phyloP scores from a whole-genome alignment of 2,113 vertebrate species.

The Poicephalus gulielmi region DNA sequence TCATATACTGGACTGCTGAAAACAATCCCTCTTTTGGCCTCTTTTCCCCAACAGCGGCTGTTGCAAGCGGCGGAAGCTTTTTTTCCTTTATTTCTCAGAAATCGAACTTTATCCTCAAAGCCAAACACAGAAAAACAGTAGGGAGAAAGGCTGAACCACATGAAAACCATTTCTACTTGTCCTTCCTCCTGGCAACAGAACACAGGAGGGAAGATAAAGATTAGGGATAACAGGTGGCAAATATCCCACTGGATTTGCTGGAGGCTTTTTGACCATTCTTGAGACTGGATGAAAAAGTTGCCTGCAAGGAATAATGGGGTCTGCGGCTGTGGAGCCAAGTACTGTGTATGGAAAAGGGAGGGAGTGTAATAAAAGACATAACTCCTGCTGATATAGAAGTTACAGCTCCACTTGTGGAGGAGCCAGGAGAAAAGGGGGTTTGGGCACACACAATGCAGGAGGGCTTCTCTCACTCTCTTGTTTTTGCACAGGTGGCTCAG shows the following conservation, averaged over 20 bases:
- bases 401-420: neutral
- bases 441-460: neutral
- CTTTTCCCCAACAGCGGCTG: neutral
- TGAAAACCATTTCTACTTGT: neutral
- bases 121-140: neutral
- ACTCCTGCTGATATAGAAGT: neutral
- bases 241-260: neutral
- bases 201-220: neutral
- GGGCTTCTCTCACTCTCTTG: neutral
- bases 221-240: neutral
- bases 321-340: fast-evolving
- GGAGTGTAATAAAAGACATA: neutral
- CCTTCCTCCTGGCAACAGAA: neutral
- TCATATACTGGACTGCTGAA: neutral
- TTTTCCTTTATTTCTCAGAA: neutral
- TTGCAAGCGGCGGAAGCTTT: neutral
- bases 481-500: neutral
- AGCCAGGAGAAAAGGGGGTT: neutral
- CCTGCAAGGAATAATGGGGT: neutral
- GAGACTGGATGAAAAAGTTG: neutral
- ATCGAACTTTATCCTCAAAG: neutral
- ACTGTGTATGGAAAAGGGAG: neutral
- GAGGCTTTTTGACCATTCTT: fast-evolving
- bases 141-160: neutral
- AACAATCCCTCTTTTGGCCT: neutral